These are phyloP conservation scores for Cydia pomonella DNA, from an alignment of 1,140 invertebrate genomes.

Conservation along the genomic window DNA sequence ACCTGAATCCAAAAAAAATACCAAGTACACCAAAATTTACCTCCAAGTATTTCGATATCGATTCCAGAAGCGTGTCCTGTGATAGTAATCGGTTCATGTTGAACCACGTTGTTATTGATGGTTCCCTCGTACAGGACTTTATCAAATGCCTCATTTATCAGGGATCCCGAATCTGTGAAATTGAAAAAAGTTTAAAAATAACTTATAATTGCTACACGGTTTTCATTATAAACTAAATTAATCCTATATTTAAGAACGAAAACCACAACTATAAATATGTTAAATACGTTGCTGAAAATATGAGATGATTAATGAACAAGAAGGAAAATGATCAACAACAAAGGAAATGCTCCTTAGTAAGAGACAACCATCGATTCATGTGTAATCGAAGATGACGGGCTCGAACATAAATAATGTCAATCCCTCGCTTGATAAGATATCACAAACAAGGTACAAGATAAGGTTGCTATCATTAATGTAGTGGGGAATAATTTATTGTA, in stretches of 20 bases:
- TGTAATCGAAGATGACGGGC: neutral
- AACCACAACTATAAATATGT: conserved; percentile 41
- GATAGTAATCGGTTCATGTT: conserved; percentile 56
- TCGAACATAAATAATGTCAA: neutral
- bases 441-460: conserved; percentile 12
- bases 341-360: neutral
- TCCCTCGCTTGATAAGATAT: conserved; percentile 15
- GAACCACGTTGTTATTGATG: conserved; percentile 42
- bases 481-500: neutral
- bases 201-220: neutral
- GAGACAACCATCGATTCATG: neutral
- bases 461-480: neutral
- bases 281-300: conserved; percentile 6
- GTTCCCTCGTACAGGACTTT: conserved; percentile 54
- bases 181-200: neutral
- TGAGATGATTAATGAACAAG: neutral
- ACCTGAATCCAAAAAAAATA: too few species aligned
- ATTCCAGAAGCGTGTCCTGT: conserved; percentile 42
- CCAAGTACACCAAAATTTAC: too few species aligned
- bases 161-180: conserved; percentile 32
- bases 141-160: conserved; percentile 47
- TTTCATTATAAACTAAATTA: conserved; percentile 19
- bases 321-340: neutral
- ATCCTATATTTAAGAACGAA: conserved; percentile 41
- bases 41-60: conserved; percentile 51